These are phyloP conservation scores for Chrysoperla carnea DNA, from an alignment of 1,140 invertebrate genomes.

Conservation along the genomic window DNA sequence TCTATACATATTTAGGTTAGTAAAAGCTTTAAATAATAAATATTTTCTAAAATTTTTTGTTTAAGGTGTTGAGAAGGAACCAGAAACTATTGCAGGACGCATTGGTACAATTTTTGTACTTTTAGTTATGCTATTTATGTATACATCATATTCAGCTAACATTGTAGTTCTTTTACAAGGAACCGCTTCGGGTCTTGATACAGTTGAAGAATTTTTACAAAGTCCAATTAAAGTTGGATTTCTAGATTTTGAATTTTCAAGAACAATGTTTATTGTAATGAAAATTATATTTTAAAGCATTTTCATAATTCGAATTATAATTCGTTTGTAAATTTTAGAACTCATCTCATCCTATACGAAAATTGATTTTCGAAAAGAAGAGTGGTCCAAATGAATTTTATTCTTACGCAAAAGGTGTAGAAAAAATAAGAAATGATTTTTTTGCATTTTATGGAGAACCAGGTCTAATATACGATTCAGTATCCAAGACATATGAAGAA, in stretches of 20 bases:
- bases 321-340: slow-evolving; percentile 19
- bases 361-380: slow-evolving; percentile 36
- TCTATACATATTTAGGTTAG: too few species aligned
- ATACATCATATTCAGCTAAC: slow-evolving; percentile 38
- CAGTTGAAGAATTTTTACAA: slow-evolving; percentile 28
- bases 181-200: slow-evolving; percentile 31
- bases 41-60: too few species aligned
- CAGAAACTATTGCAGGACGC: slow-evolving; percentile 27
- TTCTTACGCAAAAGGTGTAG: slow-evolving; percentile 31
- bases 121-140: slow-evolving; percentile 22
- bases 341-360: slow-evolving; percentile 31
- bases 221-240: slow-evolving; percentile 37
- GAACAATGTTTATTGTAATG: too few species aligned
- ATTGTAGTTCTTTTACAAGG: slow-evolving; percentile 38
- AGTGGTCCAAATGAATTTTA: slow-evolving; percentile 29
- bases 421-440: slow-evolving; percentile 29
- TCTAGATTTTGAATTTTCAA: too few species aligned
- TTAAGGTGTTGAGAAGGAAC: slow-evolving; percentile 16
- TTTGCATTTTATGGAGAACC: slow-evolving; percentile 42
- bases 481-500: slow-evolving; percentile 37
- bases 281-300: too few species aligned
- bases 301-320: too few species aligned
- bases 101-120: slow-evolving; percentile 28
- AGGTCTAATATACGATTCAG: slow-evolving; percentile 33
- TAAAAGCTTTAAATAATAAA: too few species aligned